Base-by-base conservation (phyloP, 2,797 vertebrate genomes). In the Moxostoma hubbsi region DNA sequence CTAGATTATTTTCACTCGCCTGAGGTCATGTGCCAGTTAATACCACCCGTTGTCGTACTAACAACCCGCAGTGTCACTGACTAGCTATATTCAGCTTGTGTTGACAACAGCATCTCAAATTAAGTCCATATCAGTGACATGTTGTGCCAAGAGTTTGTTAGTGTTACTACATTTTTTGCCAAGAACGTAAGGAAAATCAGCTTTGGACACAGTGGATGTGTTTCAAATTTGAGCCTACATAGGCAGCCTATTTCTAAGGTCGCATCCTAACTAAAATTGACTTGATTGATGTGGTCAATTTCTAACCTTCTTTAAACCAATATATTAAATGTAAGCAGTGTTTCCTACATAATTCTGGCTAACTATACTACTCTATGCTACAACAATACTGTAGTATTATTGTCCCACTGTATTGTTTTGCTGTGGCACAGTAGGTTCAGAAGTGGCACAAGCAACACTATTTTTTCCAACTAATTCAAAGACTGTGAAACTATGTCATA, bases 41-140 rank as follows among this genome's bases (percentile, higher is more conserved):
- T 69, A 78, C 64, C 53, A 58, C 65, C 61, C 61, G 16, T 46
- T n/a, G 61, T 50, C 74, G 63, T 64, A 47, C 66, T 85, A 85
- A 82, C 82, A 76, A 77, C 74, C 81, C 24, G 66, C 3, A 45
- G 50, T 81, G 83, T 72, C 83, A 84, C 73, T 63, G 77, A 81
- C 46, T 67, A 68, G 61, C 55, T 49, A 67, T 72, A 50, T n/a
- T 73, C 59, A 81, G 70, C n/a, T 18, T 64, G 54, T 67, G 63
- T 68, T 67, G 74, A 77, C 78, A 77, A 43, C 1, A 9, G 58
- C 67, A 62, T 71, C 12, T 63, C 15, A 71, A 45, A 57, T 72
- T 45, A 77, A 54, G 50, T 47, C 58, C 36, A 70, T 47, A 65
- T 51, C 10, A 53, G 61, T 66, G 66, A 65, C n/a, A 49, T 59